phyloP scores from a whole-genome alignment of 2,888 invertebrate species.

The Microplitis manilae region DNA sequence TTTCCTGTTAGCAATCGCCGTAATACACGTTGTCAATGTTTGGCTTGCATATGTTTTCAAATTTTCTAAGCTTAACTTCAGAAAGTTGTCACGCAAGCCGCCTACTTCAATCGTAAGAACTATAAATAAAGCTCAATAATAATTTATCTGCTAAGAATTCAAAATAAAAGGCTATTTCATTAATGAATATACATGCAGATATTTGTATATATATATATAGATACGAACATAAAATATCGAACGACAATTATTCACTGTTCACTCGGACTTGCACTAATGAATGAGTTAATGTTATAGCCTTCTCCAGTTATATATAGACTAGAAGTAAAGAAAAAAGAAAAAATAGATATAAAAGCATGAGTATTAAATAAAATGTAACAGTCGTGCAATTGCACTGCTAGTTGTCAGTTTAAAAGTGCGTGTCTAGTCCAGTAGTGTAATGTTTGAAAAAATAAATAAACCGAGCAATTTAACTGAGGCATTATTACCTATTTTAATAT shows the following conservation, averaged over 20 bases:
- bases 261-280: neutral
- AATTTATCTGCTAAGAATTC: no score
- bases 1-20: no score
- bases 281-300: neutral
- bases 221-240: neutral
- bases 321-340: neutral
- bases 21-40: no score
- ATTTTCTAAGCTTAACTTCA: no score
- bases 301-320: neutral
- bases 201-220: neutral
- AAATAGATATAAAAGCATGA: neutral
- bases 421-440: constrained; percentile 4
- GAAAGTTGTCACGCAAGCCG: no score
- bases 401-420: neutral
- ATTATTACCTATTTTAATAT: constrained; percentile 17
- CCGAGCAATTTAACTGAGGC: constrained; percentile 35
- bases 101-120: no score
- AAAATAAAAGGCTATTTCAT: no score
- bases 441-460: constrained; percentile 2
- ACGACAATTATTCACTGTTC: neutral
- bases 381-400: neutral
- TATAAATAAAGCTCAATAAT: no score
- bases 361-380: constrained; percentile 1
- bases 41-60: no score
- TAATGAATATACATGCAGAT: no score